Percentiles rank a stretch among this genome's conserved stretches.
Conservation (phyloP, 1,140 invertebrate genomes). For the Alviniconcha marisindica region DNA sequence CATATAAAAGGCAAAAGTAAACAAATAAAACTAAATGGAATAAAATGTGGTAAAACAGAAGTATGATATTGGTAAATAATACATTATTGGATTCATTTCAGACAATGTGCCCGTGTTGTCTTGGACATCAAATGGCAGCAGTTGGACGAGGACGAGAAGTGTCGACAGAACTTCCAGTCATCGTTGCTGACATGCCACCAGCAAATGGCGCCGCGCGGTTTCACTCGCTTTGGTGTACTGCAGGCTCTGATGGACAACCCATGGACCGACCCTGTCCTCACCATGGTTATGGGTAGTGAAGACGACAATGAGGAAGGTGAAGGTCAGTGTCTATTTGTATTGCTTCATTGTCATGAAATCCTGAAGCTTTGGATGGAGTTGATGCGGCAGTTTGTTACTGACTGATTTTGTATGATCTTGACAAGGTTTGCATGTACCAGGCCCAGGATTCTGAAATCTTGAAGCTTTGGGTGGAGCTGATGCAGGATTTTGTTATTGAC, state of each 20-base stretch:
- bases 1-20: too few relatives aligned
- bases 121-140: conserved; percentile 66
- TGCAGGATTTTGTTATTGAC: conserved; percentile 19
- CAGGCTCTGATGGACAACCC: conserved; percentile 55
- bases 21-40: too few relatives aligned
- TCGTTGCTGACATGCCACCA: conserved; percentile 54
- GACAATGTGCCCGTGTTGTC: conserved; percentile 61
- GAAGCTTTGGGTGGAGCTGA: conserved; percentile 61
- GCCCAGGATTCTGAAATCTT: conserved; percentile 60
- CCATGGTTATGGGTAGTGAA: conserved; percentile 64
- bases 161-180: conserved; percentile 57
- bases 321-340: conserved; percentile 33
- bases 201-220: conserved; percentile 52
- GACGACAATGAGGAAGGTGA: conserved; percentile 57
- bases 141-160: conserved; percentile 55
- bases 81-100: too few relatives aligned
- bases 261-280: conserved; percentile 62
- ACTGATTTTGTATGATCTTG: neutral
- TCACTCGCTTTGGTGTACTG: conserved; percentile 56
- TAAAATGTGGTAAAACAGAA: too few relatives aligned
- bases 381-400: too few relatives aligned
- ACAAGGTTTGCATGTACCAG: conserved; percentile 55
- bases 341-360: neutral
- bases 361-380: too few relatives aligned
- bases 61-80: too few relatives aligned